Evolutionary conservation across 35 echinoderm and acorn worm genomes (phyloP), one percentile per base, ranked within the genome.

Genomic region (Holothuria glaberrima): DNA sequence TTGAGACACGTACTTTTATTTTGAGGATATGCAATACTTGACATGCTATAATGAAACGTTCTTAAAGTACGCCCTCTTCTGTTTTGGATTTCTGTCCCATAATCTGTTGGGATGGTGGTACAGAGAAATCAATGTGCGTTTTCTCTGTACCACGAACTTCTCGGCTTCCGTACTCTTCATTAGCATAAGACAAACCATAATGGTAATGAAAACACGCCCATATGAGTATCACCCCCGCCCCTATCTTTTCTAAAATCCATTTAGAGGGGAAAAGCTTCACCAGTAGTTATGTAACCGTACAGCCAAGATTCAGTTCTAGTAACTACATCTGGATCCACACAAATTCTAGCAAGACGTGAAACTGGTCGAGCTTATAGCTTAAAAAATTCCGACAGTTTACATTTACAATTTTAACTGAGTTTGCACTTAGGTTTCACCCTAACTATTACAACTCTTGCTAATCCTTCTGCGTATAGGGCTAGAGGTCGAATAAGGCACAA

Each of bases 171-270:
- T n/a, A n/a, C n/a, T n/a, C 78, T 44, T 82, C 88, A 33, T 34
- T 92, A 16, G 70, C 90, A 87, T 64, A 4, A 92, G 75, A 58
- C 57, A 28, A 30, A 54, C 56, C 24, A 84, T 78, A 72, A 93
- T 45, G 12, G 85, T 86, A 59, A 93, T 82, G 66, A 89, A 93
- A 45, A 93, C 91, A 20, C 88, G 50, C 32, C 92, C 74, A n/a
- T n/a, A 58, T 69, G 33, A 28, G 78, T 26, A 22, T 89, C 52
- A 7, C 58, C 75, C 33, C 24, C 69, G 19, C 21, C 28, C 54
- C 92, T 82, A 73, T 93, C 92, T 44, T 81, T 89, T 48, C 92
- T 70, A 72, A 88, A 93, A 30, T 89, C 86, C 81, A 89, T 87
- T 34, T 56, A 89, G 35, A 27, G 38, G 33, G 92, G 64, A 76